Evolutionary conservation across 2,888 invertebrate genomes (phyloP).

Genomic region (Venusia cambrica): DNA sequence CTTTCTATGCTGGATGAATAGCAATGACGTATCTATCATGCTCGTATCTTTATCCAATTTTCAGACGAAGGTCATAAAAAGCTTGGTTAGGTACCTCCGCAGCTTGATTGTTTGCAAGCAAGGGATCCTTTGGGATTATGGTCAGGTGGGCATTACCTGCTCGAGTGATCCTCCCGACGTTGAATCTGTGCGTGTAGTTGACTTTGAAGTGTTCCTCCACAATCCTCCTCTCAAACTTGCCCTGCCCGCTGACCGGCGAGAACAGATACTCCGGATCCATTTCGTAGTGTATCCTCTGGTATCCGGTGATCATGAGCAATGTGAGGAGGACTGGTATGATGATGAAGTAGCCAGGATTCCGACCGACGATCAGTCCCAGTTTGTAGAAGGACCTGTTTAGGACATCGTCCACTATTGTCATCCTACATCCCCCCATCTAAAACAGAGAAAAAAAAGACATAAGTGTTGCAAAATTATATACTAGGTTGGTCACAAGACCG

Average conservation of each 20-base stretch:
- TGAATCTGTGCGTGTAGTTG: slow-evolving; percentile 92
- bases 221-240: slow-evolving; percentile 89
- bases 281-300: slow-evolving; percentile 92
- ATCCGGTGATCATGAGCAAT: slow-evolving; percentile 91
- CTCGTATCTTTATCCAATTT: no score
- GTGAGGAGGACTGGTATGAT: slow-evolving; percentile 92
- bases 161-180: slow-evolving; percentile 92
- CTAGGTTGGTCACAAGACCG: no score
- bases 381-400: slow-evolving; percentile 91
- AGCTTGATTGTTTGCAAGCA: no score
- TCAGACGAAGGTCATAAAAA: neutral
- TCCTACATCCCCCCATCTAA: slow-evolving; percentile 88
- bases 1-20: no score
- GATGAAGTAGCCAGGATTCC: slow-evolving; percentile 93
- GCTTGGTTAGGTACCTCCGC: neutral
- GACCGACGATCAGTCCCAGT: slow-evolving; percentile 89
- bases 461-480: neutral
- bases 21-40: no score
- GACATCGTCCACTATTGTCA: slow-evolving; percentile 89
- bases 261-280: slow-evolving; percentile 97
- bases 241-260: slow-evolving; percentile 93
- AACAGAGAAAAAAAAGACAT: slow-evolving; percentile 39
- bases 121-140: no score
- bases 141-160: slow-evolving; percentile 83
- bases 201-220: slow-evolving; percentile 93